A percentile compares a stretch with the other conserved stretches of the same genome.
Conservation (phyloP, 1,140 invertebrate species). For the Gonioctena quinquepunctata region DNA sequence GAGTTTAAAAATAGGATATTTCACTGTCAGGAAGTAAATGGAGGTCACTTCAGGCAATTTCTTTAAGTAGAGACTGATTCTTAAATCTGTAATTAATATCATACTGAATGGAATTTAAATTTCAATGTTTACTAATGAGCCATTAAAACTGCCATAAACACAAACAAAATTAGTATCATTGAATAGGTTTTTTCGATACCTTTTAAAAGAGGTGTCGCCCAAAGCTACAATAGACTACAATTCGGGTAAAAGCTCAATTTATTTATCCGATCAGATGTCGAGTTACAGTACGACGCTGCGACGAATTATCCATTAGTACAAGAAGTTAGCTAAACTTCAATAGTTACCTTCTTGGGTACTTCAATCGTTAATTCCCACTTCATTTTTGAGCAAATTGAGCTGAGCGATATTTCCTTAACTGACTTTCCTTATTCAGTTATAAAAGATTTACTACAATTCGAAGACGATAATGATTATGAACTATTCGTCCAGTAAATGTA, state of each 20-base stretch:
- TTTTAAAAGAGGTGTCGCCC: no score
- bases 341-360: no score
- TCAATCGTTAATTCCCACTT: background rate
- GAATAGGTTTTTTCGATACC: no score
- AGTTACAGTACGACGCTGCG: background rate
- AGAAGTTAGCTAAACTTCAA: background rate
- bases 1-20: no score
- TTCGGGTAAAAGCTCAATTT: background rate
- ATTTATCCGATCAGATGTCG: background rate
- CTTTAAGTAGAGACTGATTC: no score
- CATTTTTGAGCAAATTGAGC: background rate
- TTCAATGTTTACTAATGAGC: no score
- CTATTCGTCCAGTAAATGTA: background rate
- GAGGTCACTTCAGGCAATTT: no score
- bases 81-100: no score
- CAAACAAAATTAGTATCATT: no score
- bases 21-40: no score
- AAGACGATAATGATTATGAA: background rate
- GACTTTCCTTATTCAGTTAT: background rate
- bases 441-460: background rate
- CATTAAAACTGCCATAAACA: no score
- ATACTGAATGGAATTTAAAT: no score
- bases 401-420: background rate
- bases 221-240: background rate
- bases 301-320: background rate